These are phyloP conservation scores for Idris sp. DNA, from an alignment of 1,140 invertebrate genomes.

Conservation along the genomic window DNA sequence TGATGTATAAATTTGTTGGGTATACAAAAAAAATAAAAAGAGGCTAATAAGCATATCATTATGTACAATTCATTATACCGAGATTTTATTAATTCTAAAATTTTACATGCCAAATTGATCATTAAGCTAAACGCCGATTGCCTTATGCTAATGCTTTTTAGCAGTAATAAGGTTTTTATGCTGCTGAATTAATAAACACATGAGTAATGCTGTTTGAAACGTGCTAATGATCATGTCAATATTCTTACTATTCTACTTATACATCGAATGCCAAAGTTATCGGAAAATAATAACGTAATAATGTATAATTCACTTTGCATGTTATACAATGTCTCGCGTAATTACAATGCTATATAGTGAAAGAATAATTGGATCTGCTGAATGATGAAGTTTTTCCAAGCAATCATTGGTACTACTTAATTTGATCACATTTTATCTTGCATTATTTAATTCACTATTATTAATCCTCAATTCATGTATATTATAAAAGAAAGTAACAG, in stretches of 20 bases:
- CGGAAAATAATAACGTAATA: slow-evolving; percentile 57
- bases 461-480: too few relatives aligned
- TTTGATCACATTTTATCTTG: not conserved
- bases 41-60: too few relatives aligned
- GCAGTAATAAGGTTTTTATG: slow-evolving; percentile 50
- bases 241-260: slow-evolving; percentile 55
- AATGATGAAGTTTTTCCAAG: too few relatives aligned
- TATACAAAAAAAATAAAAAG: too few relatives aligned
- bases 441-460: too few relatives aligned
- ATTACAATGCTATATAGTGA: slow-evolving; percentile 17
- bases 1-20: too few relatives aligned
- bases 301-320: slow-evolving; percentile 48
- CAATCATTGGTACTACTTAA: not conserved
- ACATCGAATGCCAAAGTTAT: slow-evolving; percentile 53
- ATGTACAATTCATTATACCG: not conserved
- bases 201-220: slow-evolving; percentile 42
- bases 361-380: slow-evolving; percentile 20
- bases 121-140: slow-evolving; percentile 3
- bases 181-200: slow-evolving; percentile 46
- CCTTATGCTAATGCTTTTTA: slow-evolving; percentile 27
- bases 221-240: slow-evolving; percentile 56
- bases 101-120: slow-evolving; percentile 35
- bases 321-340: slow-evolving; percentile 51
- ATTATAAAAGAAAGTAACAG: too few relatives aligned
- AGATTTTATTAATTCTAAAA: slow-evolving; percentile 11